These are phyloP conservation scores for Etia nguti DNA, from an alignment of 2,113 vertebrate genomes.

Conservation along the genomic window DNA sequence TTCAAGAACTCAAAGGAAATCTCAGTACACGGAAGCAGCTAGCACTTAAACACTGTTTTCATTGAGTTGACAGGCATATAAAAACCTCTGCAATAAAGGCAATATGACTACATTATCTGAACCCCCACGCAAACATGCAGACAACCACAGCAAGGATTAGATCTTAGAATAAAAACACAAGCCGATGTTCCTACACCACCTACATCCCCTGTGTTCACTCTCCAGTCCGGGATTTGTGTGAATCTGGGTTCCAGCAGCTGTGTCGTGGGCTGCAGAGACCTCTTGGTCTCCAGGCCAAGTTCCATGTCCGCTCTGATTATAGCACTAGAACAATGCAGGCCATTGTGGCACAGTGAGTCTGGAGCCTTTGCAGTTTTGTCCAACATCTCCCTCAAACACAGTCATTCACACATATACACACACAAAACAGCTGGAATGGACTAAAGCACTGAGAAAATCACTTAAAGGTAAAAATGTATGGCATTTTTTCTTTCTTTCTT, in stretches of 20 bases:
- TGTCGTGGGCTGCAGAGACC: conserved; percentile 68
- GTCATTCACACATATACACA: conserved; percentile 25
- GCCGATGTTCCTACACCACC: background rate
- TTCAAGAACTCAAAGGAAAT: background rate
- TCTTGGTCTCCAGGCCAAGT: conserved; percentile 65
- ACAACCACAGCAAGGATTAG: background rate
- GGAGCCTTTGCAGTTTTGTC: conserved; percentile 43
- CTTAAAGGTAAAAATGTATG: conserved; percentile 53
- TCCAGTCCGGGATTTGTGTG: conserved; percentile 48
- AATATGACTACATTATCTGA: background rate
- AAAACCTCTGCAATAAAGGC: background rate
- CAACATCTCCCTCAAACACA: conserved; percentile 41
- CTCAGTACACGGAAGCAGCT: background rate
- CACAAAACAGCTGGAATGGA: conserved; percentile 14
- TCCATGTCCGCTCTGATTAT: conserved; percentile 75
- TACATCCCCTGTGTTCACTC: conserved; percentile 20
- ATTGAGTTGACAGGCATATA: background rate
- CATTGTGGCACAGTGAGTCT: conserved; percentile 65
- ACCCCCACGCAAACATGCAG: background rate
- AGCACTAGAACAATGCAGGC: conserved; percentile 69
- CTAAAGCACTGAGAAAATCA: conserved; percentile 19
- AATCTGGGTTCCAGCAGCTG: conserved; percentile 70
- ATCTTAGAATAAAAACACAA: background rate
- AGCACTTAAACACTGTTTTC: background rate
- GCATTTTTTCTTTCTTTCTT: background rate